Percentiles rank a stretch among this genome's conserved stretches.
Evolutionary conservation across 2,797 vertebrate genomes (phyloP).

Genomic region (Gymnopithys bicolor): DNA sequence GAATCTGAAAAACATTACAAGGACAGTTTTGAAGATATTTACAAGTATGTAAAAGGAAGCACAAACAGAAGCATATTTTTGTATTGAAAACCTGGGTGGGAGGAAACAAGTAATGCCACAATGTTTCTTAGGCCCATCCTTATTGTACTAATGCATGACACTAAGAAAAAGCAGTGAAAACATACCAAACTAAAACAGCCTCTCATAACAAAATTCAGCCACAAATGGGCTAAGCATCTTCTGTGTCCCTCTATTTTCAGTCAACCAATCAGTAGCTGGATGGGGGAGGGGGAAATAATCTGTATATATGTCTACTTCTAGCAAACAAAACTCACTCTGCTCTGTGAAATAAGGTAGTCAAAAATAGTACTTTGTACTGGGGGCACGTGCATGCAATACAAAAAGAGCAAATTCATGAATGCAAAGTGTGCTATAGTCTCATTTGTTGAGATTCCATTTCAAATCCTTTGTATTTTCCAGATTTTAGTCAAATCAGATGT

Average conservation of each 20-base stretch:
- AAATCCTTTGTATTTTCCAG: not conserved
- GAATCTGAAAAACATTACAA: not conserved
- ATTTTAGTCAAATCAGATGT: not conserved
- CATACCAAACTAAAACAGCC: not conserved
- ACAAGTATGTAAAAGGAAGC: not conserved
- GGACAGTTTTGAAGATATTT: not conserved
- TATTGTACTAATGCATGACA: not conserved
- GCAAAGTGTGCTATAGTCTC: not conserved
- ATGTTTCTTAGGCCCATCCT: not conserved
- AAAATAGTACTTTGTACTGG: not conserved
- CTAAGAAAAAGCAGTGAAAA: not conserved
- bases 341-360: not conserved
- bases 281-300: not conserved
- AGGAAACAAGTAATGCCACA: not conserved
- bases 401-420: not conserved
- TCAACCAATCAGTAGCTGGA: not conserved
- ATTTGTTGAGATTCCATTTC: not conserved
- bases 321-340: not conserved
- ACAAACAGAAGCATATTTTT: not conserved
- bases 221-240: not conserved
- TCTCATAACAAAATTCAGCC: not conserved
- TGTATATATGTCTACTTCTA: not conserved
- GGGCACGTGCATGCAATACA: accelerated
- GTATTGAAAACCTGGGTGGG: not conserved
- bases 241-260: not conserved